Conservation (phyloP, 2,888 invertebrate species). For the Sipha maydis region DNA sequence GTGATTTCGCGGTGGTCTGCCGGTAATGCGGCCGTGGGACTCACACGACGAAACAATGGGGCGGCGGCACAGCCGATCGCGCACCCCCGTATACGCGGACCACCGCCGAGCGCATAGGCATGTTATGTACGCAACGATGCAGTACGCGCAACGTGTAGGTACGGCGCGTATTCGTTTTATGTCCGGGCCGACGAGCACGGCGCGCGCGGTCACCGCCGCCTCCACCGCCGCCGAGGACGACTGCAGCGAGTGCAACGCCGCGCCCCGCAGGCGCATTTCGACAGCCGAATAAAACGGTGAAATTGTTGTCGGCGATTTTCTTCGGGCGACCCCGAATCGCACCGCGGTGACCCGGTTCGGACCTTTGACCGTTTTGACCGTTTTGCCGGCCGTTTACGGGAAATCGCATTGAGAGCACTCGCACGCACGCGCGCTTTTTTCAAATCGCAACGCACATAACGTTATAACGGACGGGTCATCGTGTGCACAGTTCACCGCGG, state of each 20-base stretch:
- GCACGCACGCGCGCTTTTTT: too few species aligned
- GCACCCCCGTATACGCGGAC: constrained; percentile 48
- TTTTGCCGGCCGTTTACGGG: too few species aligned
- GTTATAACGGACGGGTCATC: too few species aligned
- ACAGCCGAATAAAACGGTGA: background rate
- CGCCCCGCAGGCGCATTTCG: background rate
- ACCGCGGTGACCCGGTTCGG: too few species aligned
- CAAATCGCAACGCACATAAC: too few species aligned
- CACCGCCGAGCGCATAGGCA: constrained; percentile 42
- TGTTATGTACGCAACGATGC: too few species aligned
- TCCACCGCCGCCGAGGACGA: background rate
- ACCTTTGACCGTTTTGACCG: too few species aligned
- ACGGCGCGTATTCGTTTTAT: constrained; percentile 4
- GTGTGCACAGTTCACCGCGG: too few species aligned
- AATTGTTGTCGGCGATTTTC: background rate
- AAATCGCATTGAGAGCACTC: too few species aligned
- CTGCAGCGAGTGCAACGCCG: background rate
- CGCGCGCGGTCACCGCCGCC: background rate
- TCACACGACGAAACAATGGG: constrained; percentile 62
- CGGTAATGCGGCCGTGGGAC: constrained; percentile 58
- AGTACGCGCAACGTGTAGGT: too few species aligned
- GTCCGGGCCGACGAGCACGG: constrained; percentile 50
- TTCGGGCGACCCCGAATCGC: too few species aligned
- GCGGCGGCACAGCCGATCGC: constrained; percentile 40
- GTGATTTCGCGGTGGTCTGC: constrained; percentile 59